Percentiles rank a stretch among this genome's conserved stretches.
phyloP scores from a whole-genome alignment of 2,113 vertebrate species.

The Campylomormyrus tamandua region DNA sequence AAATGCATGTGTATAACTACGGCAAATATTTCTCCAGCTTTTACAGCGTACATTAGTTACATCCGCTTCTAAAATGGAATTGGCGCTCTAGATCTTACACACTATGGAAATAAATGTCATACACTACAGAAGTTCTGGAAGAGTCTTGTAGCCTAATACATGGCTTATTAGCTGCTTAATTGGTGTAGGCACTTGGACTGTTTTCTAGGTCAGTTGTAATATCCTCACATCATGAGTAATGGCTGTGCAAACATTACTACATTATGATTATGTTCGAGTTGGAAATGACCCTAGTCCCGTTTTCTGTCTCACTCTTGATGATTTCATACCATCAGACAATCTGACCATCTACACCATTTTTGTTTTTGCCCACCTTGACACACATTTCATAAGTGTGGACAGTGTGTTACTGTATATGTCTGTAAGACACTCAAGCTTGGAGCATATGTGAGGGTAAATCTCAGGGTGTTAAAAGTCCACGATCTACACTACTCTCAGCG shows the following conservation, averaged over 20 bases:
- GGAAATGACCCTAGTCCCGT: background rate
- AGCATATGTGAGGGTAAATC: background rate
- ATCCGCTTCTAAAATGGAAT: background rate
- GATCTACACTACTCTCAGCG: background rate
- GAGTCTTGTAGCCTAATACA: background rate
- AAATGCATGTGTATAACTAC: background rate
- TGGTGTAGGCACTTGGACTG: background rate
- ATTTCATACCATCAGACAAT: background rate
- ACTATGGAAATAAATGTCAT: background rate
- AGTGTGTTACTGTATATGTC: background rate
- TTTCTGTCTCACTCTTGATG: background rate
- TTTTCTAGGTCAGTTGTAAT: background rate
- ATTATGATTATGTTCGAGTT: background rate
- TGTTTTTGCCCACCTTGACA: background rate
- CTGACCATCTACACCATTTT: background rate
- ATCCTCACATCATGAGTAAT: background rate
- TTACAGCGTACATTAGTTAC: background rate
- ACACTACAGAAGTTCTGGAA: background rate
- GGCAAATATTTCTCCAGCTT: background rate
- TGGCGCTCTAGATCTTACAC: background rate
- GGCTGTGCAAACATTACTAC: background rate
- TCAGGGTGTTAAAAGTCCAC: background rate
- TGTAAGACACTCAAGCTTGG: background rate
- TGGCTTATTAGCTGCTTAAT: background rate
- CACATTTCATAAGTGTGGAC: background rate